Evolutionary conservation across 1,140 invertebrate genomes (phyloP).

Genomic region (Drosophila chauvacae): DNA sequence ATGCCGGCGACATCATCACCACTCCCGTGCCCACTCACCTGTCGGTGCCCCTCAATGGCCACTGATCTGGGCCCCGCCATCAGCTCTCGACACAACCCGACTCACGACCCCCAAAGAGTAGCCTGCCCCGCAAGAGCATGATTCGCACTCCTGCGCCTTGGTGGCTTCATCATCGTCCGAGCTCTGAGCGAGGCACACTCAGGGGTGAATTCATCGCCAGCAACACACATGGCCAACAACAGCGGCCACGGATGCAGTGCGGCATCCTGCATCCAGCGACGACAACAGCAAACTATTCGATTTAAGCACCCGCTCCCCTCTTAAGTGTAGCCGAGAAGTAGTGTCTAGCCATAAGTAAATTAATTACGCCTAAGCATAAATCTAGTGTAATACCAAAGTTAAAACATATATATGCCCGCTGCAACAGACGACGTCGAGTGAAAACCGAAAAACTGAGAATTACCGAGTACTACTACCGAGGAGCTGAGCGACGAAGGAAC

Average conservation of each 20-base stretch:
- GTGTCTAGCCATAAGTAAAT: slow-evolving; percentile 77
- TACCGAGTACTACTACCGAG: slow-evolving; percentile 4
- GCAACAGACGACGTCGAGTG: slow-evolving; percentile 14
- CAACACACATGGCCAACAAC: slow-evolving; percentile 6
- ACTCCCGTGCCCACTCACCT: slow-evolving; percentile 83
- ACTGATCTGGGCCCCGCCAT: slow-evolving; percentile 45
- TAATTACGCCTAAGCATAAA: slow-evolving; percentile 79
- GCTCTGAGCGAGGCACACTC: not conserved
- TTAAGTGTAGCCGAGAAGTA: slow-evolving; percentile 62
- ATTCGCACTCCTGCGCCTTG: slow-evolving; percentile 2
- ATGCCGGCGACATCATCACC: slow-evolving; percentile 87
- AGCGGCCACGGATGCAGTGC: slow-evolving; percentile 16
- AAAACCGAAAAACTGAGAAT: not conserved
- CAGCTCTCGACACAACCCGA: slow-evolving; percentile 31
- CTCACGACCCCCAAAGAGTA: not conserved
- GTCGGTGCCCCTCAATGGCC: slow-evolving; percentile 34
- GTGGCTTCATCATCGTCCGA: not conserved
- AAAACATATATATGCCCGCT: slow-evolving; percentile 54
- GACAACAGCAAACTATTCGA: slow-evolving; percentile 68
- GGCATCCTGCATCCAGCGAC: slow-evolving; percentile 30
- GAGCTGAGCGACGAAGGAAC: not conserved
- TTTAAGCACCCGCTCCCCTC: slow-evolving; percentile 64
- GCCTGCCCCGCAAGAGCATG: not conserved
- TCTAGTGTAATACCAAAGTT: slow-evolving; percentile 84
- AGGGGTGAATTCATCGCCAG: slow-evolving; percentile 23